Percentiles rank a stretch among this genome's conserved stretches.
Evolutionary conservation across 2,113 vertebrate species (phyloP).

Genomic region (Panurus biarmicus): DNA sequence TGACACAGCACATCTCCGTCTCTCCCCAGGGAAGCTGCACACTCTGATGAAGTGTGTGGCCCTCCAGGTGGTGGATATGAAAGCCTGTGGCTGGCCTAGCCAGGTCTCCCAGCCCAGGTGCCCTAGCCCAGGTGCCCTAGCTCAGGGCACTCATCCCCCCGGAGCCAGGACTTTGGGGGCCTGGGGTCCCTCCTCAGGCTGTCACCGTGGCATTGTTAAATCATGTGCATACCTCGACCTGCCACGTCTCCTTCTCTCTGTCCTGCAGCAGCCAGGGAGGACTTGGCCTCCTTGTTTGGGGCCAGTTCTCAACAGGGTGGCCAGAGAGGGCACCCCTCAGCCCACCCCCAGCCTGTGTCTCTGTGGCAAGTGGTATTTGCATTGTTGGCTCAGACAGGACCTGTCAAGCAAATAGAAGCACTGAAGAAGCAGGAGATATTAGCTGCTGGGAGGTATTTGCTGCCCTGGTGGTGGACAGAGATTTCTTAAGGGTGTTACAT

Average conservation of each 20-base stretch:
- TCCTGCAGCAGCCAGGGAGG: not conserved
- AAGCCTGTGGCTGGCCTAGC: not conserved
- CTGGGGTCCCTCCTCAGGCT: not conserved
- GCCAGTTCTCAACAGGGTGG: not conserved
- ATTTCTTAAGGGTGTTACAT: not conserved
- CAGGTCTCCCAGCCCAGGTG: no score
- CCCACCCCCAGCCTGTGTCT: not conserved
- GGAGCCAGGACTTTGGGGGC: not conserved
- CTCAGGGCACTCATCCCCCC: accelerated
- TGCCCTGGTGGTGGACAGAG: not conserved
- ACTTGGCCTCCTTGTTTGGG: not conserved
- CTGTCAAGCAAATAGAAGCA: not conserved
- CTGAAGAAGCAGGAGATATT: not conserved
- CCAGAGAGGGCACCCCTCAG: not conserved
- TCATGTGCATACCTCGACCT: accelerated
- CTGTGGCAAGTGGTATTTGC: not conserved
- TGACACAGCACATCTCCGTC: not conserved
- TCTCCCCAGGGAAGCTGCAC: not conserved
- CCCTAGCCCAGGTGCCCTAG: no score
- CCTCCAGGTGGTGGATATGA: accelerated
- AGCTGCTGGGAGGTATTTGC: not conserved
- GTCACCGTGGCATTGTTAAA: accelerated
- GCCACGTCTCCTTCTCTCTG: accelerated
- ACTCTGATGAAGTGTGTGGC: accelerated
- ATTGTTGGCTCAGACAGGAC: not conserved